These are phyloP conservation scores for Agriotes lineatus DNA, from an alignment of 2,888 invertebrate genomes.

Conservation along the genomic window DNA sequence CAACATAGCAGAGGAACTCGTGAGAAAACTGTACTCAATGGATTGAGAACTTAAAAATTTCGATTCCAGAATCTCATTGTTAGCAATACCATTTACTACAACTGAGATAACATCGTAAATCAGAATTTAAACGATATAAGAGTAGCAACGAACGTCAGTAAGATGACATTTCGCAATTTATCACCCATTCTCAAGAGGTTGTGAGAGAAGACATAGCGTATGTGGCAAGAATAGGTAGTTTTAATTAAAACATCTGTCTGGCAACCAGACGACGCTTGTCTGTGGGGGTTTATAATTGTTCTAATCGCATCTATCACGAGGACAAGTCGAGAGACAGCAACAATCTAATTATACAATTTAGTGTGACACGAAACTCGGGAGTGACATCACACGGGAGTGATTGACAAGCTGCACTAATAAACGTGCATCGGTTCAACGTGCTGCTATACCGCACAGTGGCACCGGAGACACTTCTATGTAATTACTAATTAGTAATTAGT, in stretches of 20 bases:
- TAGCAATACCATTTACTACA: too few relatives aligned
- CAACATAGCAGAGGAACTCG: too few relatives aligned
- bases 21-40: too few relatives aligned
- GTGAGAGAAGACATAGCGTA: conserved; percentile 25
- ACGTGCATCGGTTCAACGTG: conserved; percentile 48
- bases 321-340: conserved; percentile 60
- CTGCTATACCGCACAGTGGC: conserved; percentile 23
- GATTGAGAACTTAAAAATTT: too few relatives aligned
- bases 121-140: conserved; percentile 9
- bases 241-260: conserved; percentile 46
- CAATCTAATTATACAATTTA: conserved; percentile 65
- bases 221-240: conserved; percentile 44
- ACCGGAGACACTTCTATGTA: conserved; percentile 24
- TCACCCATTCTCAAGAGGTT: conserved; percentile 34
- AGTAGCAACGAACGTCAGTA: conserved; percentile 7
- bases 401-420: conserved; percentile 63
- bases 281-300: conserved; percentile 58
- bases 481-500: conserved; percentile 29
- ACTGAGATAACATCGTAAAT: conserved; percentile 9
- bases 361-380: conserved; percentile 58
- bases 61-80: too few relatives aligned
- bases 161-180: conserved; percentile 14
- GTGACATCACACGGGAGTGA: conserved; percentile 58
- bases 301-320: conserved; percentile 61
- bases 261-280: conserved; percentile 39